Conservation (phyloP, 2,113 vertebrate genomes). For the Rattus rattus region DNA sequence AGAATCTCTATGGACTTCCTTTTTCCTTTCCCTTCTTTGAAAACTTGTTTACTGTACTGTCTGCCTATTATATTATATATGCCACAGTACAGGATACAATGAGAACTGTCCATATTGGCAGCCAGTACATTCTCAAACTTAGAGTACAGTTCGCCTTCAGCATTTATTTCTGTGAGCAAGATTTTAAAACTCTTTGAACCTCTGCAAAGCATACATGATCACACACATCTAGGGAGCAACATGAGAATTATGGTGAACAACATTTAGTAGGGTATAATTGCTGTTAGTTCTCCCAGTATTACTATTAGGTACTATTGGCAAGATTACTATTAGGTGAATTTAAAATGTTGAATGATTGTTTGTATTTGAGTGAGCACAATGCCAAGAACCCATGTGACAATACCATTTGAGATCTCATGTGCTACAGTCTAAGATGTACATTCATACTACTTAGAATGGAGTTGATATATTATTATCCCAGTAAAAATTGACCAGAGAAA, state of each 20-base stretch:
- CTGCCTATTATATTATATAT: neutral
- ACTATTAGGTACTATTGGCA: neutral
- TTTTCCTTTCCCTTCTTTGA: neutral
- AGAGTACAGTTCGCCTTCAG: neutral
- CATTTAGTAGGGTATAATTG: neutral
- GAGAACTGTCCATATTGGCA: neutral
- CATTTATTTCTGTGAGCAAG: neutral
- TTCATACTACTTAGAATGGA: neutral
- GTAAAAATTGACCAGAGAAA: neutral
- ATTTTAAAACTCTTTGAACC: neutral
- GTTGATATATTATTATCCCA: neutral
- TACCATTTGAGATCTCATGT: neutral
- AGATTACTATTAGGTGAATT: neutral
- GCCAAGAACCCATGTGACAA: neutral
- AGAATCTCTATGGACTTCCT: neutral
- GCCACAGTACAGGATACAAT: neutral
- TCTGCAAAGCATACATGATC: neutral
- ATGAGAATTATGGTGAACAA: neutral
- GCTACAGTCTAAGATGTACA: neutral
- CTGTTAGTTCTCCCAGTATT: neutral
- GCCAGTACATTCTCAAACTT: neutral
- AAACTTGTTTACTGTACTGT: neutral
- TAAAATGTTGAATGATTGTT: neutral
- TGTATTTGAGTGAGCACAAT: neutral
- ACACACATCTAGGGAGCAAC: neutral